phyloP scores from a whole-genome alignment of 2,888 invertebrate genomes.

The Tipula unca region DNA sequence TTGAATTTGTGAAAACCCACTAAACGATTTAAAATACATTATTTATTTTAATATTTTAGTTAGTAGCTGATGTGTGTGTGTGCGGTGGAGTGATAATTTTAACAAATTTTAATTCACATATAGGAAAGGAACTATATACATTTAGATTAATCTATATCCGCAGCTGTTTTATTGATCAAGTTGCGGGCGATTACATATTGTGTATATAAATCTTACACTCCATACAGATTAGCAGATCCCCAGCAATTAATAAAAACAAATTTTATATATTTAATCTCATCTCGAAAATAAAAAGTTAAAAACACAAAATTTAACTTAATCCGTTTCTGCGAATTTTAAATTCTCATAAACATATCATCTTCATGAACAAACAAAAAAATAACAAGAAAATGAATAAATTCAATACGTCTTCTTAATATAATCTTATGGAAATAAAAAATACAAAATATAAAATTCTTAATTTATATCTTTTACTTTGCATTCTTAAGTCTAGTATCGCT shows the following conservation, averaged over 20 bases:
- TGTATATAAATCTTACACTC: neutral
- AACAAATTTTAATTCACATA: neutral
- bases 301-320: neutral
- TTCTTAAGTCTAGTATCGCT: neutral
- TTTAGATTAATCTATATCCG: neutral
- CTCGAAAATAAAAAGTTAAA: neutral
- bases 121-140: neutral
- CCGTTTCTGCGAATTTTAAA: constrained; percentile 1
- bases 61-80: neutral
- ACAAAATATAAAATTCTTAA: neutral
- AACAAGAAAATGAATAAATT: neutral
- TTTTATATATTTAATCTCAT: neutral
- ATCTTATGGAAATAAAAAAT: neutral
- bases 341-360: neutral
- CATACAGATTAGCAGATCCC: neutral
- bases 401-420: neutral
- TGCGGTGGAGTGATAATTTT: neutral
- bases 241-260: neutral
- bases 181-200: neutral
- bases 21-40: neutral
- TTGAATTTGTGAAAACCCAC: neutral
- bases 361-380: neutral
- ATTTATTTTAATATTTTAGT: neutral
- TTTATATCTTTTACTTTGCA: neutral
- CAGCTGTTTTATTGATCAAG: neutral